Base-by-base conservation (phyloP, 2,888 invertebrate genomes). In the Stenotaenia linearis region DNA sequence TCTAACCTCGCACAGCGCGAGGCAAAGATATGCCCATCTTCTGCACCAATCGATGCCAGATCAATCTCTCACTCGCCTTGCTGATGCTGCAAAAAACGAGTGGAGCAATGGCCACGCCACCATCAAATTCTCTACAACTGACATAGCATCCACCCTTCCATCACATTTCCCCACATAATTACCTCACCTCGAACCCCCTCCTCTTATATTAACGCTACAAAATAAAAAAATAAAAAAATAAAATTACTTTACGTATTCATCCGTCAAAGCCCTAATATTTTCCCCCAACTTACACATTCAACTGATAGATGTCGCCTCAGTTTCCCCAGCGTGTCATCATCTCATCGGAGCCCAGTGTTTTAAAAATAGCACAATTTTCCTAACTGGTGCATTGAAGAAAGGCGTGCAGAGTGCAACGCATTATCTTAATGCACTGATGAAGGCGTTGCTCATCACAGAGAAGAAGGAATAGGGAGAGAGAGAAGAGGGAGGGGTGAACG, bases 241-340 rank as follows among this genome's bases (percentile, higher is more conserved):
- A 37, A 37, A 37, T 37, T 37, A 9, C 37, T 12, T 15, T 15
- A 15, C 15, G 15, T 2, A 37, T 37, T 12, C 37, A 56, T 56
- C 56, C 56, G 21, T 56, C 56, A 56, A 21, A 21, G n/a, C 56
- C 56, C 56, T n/a, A 21, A 7, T 2, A 56, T 56, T 56, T n/a
- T 56, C 56, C 56, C 5, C 56, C 7, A 18, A 18, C 56, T 56
- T 56, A 21, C 56, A 56, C 56, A 56, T 56, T 23, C 23, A 56
- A 56, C 56, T 56, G 56, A 56, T 56, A 56, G 56, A 56, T 56
- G 56, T 56, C 56, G 56, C 56, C 56, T 56, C 56, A 56, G 56
- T 15, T 56, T 56, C 56, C 56, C 56, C 56, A 56, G 56, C 18
- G 56, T 56, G 56, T 56, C 56, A 56, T 56, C 56, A 21, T 56